phyloP scores from a whole-genome alignment of 1,140 invertebrate species.

The Fopius arisanus region DNA sequence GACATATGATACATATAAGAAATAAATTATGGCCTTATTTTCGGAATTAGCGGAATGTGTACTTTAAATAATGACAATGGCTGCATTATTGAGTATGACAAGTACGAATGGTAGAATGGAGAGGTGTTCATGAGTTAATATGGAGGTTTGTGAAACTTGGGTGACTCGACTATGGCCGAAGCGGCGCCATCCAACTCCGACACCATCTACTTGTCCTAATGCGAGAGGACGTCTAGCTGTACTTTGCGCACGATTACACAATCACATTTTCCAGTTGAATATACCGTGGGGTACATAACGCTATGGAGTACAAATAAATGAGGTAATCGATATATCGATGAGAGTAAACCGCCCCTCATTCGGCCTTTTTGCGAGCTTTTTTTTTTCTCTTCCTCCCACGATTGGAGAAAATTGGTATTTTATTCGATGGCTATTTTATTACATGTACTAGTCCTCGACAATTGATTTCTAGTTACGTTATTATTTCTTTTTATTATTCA shows the following conservation, averaged over 20 bases:
- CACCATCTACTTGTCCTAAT: conserved; percentile 18
- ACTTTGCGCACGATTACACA: conserved; percentile 33
- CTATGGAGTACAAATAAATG: conserved; percentile 1
- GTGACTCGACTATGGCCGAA: not conserved
- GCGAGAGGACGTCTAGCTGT: conserved; percentile 16
- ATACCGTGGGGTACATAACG: not conserved
- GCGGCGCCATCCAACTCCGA: not conserved
- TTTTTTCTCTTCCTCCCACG: not conserved
- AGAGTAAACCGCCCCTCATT: not conserved
- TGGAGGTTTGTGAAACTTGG: not conserved
- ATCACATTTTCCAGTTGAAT: conserved; percentile 29
- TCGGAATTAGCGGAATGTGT: too few relatives aligned
- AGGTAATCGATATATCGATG: not conserved
- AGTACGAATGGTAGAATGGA: not conserved
- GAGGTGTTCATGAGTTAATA: not conserved
- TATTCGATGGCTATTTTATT: not conserved
- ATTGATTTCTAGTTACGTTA: not conserved
- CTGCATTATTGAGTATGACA: too few relatives aligned
- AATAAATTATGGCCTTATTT: too few relatives aligned
- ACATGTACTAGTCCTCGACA: not conserved
- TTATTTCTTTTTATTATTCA: not conserved
- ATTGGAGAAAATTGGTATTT: conserved; percentile 1
- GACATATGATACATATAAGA: too few relatives aligned
- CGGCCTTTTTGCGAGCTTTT: not conserved
- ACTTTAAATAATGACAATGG: too few relatives aligned